Percentiles rank a stretch among this genome's conserved stretches.
Conservation (phyloP, 2,888 invertebrate genomes). For the Parnassius smintheus region DNA sequence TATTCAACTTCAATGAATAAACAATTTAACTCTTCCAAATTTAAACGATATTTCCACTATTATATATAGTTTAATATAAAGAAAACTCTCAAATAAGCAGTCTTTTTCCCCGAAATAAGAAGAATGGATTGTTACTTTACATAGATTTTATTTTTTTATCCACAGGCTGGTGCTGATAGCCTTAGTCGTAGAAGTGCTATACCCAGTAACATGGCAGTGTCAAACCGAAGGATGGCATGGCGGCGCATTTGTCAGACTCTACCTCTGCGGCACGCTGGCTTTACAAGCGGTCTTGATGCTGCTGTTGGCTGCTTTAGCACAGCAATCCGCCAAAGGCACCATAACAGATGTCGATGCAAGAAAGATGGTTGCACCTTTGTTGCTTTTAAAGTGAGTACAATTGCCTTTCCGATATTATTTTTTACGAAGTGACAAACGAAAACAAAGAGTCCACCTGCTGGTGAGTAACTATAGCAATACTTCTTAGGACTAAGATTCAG, state of each 20-base stretch:
- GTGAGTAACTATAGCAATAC: no score
- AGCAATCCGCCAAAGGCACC: conserved; percentile 88
- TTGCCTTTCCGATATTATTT: no score
- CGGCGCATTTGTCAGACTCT: conserved; percentile 86
- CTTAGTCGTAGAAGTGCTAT: conserved; percentile 83
- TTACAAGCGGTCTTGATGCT: conserved; percentile 84
- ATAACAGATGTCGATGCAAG: conserved; percentile 88
- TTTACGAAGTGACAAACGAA: no score
- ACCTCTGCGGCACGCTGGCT: conserved; percentile 86
- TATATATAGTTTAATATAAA: no score
- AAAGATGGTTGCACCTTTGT: conserved; percentile 85
- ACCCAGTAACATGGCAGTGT: conserved; percentile 86
- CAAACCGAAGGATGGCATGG: conserved; percentile 84
- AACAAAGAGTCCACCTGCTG: no score
- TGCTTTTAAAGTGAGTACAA: conserved; percentile 84
- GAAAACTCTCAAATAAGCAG: no score
- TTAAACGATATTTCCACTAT: no score
- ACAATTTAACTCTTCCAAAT: no score
- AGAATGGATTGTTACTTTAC: background rate
- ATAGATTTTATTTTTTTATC: conserved; percentile 12
- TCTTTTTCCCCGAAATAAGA: no score
- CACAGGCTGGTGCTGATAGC: conserved; percentile 85
- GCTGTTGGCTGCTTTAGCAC: conserved; percentile 84
- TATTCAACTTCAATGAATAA: no score
- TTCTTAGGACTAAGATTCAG: no score